These are phyloP conservation scores for Notothenia coriiceps DNA, from an alignment of 2,113 vertebrate species.

Conservation along the genomic window DNA sequence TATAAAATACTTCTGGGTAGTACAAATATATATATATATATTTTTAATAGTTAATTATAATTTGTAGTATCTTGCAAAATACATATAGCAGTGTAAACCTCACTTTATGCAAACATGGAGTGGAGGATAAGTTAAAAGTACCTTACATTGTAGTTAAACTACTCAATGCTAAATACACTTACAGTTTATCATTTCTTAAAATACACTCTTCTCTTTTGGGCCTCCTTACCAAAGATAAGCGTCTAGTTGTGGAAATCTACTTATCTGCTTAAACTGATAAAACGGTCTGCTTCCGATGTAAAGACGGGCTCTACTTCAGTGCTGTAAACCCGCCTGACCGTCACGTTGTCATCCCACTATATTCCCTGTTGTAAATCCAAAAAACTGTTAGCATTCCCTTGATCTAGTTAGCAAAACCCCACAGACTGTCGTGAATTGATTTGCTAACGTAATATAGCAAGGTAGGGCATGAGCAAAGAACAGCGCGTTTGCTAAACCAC, in stretches of 20 bases:
- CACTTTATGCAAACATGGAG: no score
- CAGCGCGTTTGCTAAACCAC: not conserved
- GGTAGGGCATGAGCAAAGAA: conserved; percentile 16
- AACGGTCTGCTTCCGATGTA: conserved; percentile 10
- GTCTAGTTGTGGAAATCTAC: not conserved
- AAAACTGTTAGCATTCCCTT: not conserved
- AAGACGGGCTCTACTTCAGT: not conserved
- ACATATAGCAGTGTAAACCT: no score
- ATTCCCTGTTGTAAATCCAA: not conserved
- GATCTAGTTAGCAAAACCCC: not conserved
- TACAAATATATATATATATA: no score
- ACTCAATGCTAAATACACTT: no score
- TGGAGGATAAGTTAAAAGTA: no score
- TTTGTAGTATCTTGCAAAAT: no score
- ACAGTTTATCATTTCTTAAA: no score
- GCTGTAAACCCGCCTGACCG: conserved; percentile 5
- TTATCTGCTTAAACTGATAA: conserved; percentile 11
- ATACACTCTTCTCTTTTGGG: not conserved
- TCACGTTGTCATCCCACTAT: not conserved
- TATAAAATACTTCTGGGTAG: no score
- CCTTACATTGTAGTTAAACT: no score
- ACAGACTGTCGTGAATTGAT: conserved; percentile 13
- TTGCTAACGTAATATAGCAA: conserved; percentile 20
- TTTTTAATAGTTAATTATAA: no score
- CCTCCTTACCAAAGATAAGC: not conserved